phyloP scores from a whole-genome alignment of 2,888 invertebrate species.

The Cephus nigrinus region DNA sequence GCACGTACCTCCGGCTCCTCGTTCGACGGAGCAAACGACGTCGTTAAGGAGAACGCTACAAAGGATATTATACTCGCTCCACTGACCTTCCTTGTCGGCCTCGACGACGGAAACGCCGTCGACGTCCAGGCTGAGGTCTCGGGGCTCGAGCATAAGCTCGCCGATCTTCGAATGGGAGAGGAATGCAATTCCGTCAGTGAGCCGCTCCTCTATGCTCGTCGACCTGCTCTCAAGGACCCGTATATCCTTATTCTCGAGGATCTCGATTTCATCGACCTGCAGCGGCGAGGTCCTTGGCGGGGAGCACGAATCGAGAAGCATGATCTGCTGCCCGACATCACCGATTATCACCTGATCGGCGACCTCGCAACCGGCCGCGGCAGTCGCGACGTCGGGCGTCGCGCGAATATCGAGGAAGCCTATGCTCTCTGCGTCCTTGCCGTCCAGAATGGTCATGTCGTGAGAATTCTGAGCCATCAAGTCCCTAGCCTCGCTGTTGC shows the following conservation, averaged over 20 bases:
- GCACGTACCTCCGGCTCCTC: no score
- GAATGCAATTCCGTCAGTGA: constrained; percentile 50
- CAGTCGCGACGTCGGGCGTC: constrained; percentile 14
- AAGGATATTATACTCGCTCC: constrained; percentile 11
- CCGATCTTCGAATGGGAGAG: constrained; percentile 57
- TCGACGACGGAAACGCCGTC: constrained; percentile 24
- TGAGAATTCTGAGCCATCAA: constrained; percentile 64
- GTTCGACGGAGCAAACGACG: no score
- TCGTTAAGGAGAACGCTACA: background rate
- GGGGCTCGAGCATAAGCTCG: constrained; percentile 49
- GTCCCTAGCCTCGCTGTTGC: constrained; percentile 63
- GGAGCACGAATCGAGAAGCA: constrained; percentile 51
- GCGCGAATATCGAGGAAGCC: constrained; percentile 45
- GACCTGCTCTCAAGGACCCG: constrained; percentile 44
- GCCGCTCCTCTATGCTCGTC: constrained; percentile 54
- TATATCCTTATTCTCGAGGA: constrained; percentile 58
- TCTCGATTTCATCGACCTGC: constrained; percentile 47
- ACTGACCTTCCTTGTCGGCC: constrained; percentile 36
- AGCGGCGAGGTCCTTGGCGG: constrained; percentile 34
- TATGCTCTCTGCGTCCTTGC: constrained; percentile 57
- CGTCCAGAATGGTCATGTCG: constrained; percentile 59
- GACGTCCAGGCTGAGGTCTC: constrained; percentile 35
- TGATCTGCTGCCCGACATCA: constrained; percentile 50
- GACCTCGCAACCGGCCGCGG: background rate
- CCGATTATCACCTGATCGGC: constrained; percentile 29